Conservation (phyloP, 2,797 vertebrate species). For the Pantherophis vulpinus region DNA sequence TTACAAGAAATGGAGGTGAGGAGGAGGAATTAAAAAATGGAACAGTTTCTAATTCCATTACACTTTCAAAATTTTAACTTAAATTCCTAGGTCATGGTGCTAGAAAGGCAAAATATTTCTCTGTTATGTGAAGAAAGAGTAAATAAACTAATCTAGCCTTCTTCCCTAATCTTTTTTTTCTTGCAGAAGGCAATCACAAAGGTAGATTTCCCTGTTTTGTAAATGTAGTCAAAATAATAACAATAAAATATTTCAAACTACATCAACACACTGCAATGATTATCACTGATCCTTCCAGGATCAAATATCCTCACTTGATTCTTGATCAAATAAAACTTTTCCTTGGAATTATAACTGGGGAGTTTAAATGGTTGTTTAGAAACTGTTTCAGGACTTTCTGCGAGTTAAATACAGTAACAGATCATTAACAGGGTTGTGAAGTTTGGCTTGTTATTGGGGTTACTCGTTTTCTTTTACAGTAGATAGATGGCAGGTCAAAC, state of each 20-base stretch:
- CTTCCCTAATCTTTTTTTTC: neutral
- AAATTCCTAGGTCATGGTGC: neutral
- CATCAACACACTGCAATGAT: neutral
- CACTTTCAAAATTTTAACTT: neutral
- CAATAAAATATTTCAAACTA: neutral
- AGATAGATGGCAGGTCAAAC: neutral
- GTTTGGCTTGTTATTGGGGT: neutral
- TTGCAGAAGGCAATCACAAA: neutral
- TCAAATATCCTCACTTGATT: neutral
- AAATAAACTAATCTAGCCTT: neutral
- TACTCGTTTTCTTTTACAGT: neutral
- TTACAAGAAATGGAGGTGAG: neutral
- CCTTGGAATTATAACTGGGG: neutral
- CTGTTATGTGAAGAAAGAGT: too few species aligned
- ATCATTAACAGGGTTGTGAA: neutral
- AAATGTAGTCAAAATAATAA: neutral
- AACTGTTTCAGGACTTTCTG: neutral
- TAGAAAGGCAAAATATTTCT: neutral
- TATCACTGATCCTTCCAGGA: neutral
- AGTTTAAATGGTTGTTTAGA: neutral
- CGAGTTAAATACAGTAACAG: neutral
- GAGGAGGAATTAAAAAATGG: neutral
- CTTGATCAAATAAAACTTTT: neutral
- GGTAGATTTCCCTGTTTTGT: neutral
- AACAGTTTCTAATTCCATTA: neutral